Evolutionary conservation across 1,140 invertebrate genomes (phyloP).

Genomic region (Aphelenchoides besseyi): DNA sequence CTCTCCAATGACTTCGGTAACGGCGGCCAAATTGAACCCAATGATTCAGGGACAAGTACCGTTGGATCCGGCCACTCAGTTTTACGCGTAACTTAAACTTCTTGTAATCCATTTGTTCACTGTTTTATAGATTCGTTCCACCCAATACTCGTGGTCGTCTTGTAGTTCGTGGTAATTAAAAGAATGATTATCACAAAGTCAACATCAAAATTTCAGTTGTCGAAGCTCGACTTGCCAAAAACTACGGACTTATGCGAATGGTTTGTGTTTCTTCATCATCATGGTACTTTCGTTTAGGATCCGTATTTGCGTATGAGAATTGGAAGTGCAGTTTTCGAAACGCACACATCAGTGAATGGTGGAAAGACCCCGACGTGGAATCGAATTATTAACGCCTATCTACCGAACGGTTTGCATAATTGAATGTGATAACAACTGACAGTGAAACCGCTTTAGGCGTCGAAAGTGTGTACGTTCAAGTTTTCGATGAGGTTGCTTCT

Average conservation of each 20-base stretch:
- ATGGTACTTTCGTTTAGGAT: constrained; percentile 24
- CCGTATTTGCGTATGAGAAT: constrained; percentile 65
- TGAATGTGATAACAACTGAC: no score
- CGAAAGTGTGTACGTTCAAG: constrained; percentile 81
- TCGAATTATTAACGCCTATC: constrained; percentile 82
- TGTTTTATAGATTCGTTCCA: no score
- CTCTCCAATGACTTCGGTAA: constrained; percentile 61
- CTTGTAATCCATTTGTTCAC: no score
- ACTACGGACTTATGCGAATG: constrained; percentile 92
- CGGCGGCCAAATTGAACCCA: constrained; percentile 33
- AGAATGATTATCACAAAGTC: constrained; percentile 26
- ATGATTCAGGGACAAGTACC: constrained; percentile 71
- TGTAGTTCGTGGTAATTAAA: constrained; percentile 67
- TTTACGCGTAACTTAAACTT: no score
- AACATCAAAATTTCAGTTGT: constrained; percentile 43
- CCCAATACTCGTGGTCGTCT: constrained; percentile 73
- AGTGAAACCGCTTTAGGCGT: no score
- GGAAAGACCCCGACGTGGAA: constrained; percentile 94
- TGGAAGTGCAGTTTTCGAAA: constrained; percentile 88
- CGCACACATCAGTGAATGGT: constrained; percentile 85
- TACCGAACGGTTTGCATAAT: no score
- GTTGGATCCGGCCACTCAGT: constrained; percentile 28
- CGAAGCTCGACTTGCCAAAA: constrained; percentile 83
- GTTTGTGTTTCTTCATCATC: constrained; percentile 75
- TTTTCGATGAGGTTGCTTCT: constrained; percentile 78